Evolutionary conservation across 2,888 invertebrate genomes (phyloP), one percentile per base, ranked within the genome.

Genomic region (Trisateles emortualis): DNA sequence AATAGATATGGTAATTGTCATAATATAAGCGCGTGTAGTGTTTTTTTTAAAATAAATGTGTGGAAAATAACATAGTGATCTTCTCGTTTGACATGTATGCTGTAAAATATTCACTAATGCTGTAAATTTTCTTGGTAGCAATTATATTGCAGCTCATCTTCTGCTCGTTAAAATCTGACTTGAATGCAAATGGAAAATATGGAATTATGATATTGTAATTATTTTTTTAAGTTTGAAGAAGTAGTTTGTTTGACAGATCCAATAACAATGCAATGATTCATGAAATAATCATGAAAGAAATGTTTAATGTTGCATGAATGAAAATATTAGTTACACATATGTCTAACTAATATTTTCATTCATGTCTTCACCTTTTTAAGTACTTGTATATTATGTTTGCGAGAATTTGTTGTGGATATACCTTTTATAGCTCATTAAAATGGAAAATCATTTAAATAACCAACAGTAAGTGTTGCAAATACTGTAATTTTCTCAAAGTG

Each of bases 401-500:
- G 11, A 11, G 4, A 39, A 39, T 32, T 10, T 3, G 39, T 32
- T 8, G 35, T 42, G 13, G 17, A 9, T 43, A 35, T 26, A 36
- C 19, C 19, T 30, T 30, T 22, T 16, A 38, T 43, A n/a, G 30
- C 19, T 60, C 47, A 66, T 59, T 63, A 56, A 56, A 54, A 70
- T 59, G 53, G 65, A 64, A 70, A 71, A 65, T 64, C 51, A 52
- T 51, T 65, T 26, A 35, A 52, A 44, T 41, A 68, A 64, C 29
- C 24, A 29, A 48, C 47, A 52, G 33, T 22, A 8, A 16, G 49
- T 14, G 42, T 50, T 53, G 52, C 52, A 55, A 71, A 57, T 54
- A 58, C 49, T 56, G 57, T 66, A 68, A 68, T 70, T 68, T 70
- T 59, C 60, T 59, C 59, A 62, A 69, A 65, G 58, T 68, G 57